Conservation (phyloP, 2,113 vertebrate species). For the Neodontobutis hainanensis region DNA sequence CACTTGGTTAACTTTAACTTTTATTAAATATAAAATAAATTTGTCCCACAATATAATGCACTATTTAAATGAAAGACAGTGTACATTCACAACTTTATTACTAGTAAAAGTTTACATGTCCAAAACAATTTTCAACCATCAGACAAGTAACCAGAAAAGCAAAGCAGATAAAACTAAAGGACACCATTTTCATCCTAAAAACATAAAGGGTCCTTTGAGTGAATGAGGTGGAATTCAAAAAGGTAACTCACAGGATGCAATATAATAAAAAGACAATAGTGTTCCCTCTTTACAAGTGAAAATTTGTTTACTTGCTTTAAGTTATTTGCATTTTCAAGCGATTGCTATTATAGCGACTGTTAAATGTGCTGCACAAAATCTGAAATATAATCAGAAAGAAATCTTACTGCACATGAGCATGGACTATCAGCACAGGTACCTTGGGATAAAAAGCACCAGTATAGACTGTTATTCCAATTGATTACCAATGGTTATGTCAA, state of each 20-base stretch:
- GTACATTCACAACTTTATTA: conserved; percentile 75
- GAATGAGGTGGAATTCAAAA: conserved; percentile 8
- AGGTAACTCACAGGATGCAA: too few relatives aligned
- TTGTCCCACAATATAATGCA: not conserved
- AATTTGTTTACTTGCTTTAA: not conserved
- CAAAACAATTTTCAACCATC: conserved; percentile 56
- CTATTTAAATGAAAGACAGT: conserved; percentile 2
- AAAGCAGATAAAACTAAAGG: conserved; percentile 53
- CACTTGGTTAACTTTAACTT: not conserved
- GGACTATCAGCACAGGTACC: conserved; percentile 14
- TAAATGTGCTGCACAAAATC: conserved; percentile 9
- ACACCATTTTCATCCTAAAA: conserved; percentile 35
- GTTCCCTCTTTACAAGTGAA: not conserved
- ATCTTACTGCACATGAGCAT: conserved; percentile 29
- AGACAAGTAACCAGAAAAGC: conserved; percentile 55
- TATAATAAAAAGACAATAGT: conserved; percentile 8
- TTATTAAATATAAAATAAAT: not conserved
- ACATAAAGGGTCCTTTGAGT: conserved; percentile 9
- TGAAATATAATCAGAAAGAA: conserved; percentile 23
- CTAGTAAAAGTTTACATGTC: conserved; percentile 56
- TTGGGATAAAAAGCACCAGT: not conserved
- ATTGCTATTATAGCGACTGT: not conserved
- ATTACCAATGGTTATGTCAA: too few relatives aligned
- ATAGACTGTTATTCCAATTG: not conserved
- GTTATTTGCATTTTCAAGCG: conserved; percentile 2